A percentile compares a stretch with the other conserved stretches of the same genome.
Evolutionary conservation across 2,888 invertebrate species (phyloP).

Genomic region (Apantesis nais): DNA sequence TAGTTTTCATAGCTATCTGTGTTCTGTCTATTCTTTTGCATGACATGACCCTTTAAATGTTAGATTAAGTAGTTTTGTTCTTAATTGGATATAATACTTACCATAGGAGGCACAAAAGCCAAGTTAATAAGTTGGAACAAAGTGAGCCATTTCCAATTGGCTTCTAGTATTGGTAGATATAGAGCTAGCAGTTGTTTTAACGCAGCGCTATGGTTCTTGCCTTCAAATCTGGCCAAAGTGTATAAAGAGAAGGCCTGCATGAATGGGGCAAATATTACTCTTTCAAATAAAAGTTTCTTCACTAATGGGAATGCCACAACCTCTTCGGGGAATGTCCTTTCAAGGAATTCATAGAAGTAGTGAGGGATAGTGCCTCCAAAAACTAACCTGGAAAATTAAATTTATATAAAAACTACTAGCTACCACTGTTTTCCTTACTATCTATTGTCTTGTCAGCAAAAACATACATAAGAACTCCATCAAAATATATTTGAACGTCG

Average conservation of each 20-base stretch:
- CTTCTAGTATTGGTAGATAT: conserved; percentile 88
- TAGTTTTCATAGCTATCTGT: too few species aligned
- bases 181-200: conserved; percentile 87
- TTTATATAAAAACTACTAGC: not conserved
- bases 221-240: conserved; percentile 90
- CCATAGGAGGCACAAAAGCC: conserved; percentile 91
- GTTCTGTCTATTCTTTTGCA: too few species aligned
- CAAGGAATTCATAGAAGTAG: conserved; percentile 89
- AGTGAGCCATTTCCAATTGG: conserved; percentile 92
- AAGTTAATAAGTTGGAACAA: conserved; percentile 91
- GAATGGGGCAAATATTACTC: conserved; percentile 89
- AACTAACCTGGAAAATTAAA: conserved; percentile 84
- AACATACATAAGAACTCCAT: not conserved
- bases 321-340: conserved; percentile 86
- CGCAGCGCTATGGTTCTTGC: conserved; percentile 89
- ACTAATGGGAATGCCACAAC: conserved; percentile 82
- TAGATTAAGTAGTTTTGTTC: not conserved
- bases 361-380: conserved; percentile 93
- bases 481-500: not conserved
- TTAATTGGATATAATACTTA: conserved; percentile 66
- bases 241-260: conserved; percentile 91
- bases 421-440: not conserved
- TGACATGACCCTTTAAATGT: not conserved
- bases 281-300: conserved; percentile 89
- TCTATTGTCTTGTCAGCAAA: not conserved